Conservation (phyloP, 2,888 invertebrate genomes). For the Stenchaetothrips biformis region DNA sequence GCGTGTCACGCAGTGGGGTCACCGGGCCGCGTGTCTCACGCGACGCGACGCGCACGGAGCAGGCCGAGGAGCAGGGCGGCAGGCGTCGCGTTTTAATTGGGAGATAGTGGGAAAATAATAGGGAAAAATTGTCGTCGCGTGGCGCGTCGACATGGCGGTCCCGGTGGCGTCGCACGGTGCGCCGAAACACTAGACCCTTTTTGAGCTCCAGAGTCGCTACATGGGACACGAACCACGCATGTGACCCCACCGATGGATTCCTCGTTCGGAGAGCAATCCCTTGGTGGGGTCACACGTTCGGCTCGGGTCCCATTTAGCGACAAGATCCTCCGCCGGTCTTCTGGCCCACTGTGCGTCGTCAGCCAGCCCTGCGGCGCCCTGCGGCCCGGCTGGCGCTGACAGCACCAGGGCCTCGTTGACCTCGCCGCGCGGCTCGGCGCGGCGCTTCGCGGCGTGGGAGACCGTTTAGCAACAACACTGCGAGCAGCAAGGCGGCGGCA, state of each 20-base stretch:
- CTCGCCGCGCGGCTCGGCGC: neutral
- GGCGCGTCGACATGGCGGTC: neutral
- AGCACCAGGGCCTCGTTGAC: neutral
- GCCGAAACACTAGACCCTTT: too few species aligned
- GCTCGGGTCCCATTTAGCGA: too few species aligned
- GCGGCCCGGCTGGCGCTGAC: neutral
- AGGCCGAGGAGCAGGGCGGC: too few species aligned
- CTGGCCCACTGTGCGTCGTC: too few species aligned
- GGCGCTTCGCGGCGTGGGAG: neutral
- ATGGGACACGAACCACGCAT: too few species aligned
- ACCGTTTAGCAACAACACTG: neutral
- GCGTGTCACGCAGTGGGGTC: neutral
- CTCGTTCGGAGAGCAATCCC: too few species aligned
- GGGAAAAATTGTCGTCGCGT: neutral
- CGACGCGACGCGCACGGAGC: neutral
- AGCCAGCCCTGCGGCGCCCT: too few species aligned
- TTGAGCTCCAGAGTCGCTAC: too few species aligned
- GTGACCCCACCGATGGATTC: too few species aligned
- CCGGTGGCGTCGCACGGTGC: neutral
- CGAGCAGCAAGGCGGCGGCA: neutral
- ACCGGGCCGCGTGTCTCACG: neutral
- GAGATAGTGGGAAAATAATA: conserved; percentile 1
- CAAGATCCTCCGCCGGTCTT: too few species aligned
- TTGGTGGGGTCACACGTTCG: too few species aligned
- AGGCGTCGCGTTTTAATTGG: conserved; percentile 5